Evolutionary conservation across 2,888 invertebrate genomes (phyloP).

Genomic region (Bombylius discolor): DNA sequence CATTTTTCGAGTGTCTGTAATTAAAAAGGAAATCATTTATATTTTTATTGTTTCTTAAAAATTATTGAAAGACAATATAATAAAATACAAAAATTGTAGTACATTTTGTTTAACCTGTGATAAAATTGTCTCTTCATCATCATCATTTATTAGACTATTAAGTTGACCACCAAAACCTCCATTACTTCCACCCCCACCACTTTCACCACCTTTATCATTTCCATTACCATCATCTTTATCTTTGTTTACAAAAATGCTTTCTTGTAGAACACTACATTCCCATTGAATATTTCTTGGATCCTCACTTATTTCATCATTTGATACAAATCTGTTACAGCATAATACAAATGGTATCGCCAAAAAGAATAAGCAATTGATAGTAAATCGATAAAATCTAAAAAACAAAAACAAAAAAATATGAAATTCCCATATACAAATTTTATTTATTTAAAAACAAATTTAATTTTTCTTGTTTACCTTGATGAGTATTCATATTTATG

Average conservation of each 20-base stretch:
- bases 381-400: conserved; percentile 18
- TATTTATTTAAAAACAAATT: neutral
- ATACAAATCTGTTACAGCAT: conserved; percentile 24
- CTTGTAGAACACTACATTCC: conserved; percentile 18
- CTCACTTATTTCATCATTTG: conserved; percentile 14
- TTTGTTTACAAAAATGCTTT: neutral
- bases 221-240: neutral
- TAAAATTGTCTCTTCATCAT: conserved; percentile 17
- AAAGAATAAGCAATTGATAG: conserved; percentile 23
- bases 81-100: no score
- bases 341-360: conserved; percentile 20
- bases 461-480: conserved; percentile 11
- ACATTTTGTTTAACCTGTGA: conserved; percentile 10
- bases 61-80: no score
- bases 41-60: no score
- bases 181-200: neutral
- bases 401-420: neutral
- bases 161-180: neutral
- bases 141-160: neutral
- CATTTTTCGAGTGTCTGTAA: no score
- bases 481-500: conserved; percentile 17
- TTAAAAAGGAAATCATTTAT: no score
- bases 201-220: neutral
- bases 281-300: conserved; percentile 22
- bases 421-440: no score